Conservation (phyloP, 2,113 vertebrate genomes). For the Sceloporus undulatus region DNA sequence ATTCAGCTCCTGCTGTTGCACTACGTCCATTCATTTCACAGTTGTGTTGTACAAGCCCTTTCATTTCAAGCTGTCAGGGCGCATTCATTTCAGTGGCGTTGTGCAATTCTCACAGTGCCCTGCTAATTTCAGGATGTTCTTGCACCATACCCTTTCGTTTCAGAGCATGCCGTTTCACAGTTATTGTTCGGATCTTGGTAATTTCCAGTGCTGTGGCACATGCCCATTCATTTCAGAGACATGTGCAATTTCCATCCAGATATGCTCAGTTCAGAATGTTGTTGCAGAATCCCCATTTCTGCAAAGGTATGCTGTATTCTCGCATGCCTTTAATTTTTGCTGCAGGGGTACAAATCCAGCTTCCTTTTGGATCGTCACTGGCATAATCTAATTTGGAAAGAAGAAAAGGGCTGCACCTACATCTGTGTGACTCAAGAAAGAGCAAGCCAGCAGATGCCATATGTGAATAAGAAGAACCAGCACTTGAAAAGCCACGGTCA, state of each 20-base stretch:
- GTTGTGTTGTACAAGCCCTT: background rate
- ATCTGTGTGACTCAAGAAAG: background rate
- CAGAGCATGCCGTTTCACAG: too few species aligned
- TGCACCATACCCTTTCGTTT: too few species aligned
- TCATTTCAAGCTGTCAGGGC: background rate
- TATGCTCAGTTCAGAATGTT: background rate
- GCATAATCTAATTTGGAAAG: background rate
- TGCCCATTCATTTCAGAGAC: background rate
- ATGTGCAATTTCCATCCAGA: too few species aligned
- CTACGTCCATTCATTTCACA: background rate
- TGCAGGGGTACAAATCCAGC: too few species aligned
- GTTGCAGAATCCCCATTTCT: background rate
- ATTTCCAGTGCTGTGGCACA: background rate
- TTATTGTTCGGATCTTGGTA: too few species aligned
- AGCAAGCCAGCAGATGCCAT: background rate
- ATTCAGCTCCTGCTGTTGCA: background rate
- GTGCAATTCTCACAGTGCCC: background rate
- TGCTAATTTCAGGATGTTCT: background rate
- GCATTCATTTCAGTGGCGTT: background rate
- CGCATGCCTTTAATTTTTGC: background rate
- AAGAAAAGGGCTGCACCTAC: background rate
- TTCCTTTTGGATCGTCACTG: background rate
- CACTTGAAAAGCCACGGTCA: conserved; percentile 10
- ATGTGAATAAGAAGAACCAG: conserved; percentile 21
- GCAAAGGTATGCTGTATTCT: background rate